Evolutionary conservation across 1,140 invertebrate species (phyloP).

Genomic region (Macrobrachium nipponense): DNA sequence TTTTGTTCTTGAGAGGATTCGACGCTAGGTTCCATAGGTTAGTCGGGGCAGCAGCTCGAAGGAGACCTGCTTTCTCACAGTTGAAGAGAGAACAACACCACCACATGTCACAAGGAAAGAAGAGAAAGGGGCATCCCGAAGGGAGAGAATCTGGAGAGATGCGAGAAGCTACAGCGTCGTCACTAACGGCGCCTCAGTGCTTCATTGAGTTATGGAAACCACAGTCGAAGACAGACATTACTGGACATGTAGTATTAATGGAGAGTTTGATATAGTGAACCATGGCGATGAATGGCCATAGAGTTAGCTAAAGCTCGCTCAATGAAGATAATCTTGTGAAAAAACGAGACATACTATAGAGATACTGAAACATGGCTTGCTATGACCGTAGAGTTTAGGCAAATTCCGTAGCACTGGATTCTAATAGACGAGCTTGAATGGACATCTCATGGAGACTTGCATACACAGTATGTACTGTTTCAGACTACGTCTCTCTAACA

Average conservation of each 20-base stretch:
- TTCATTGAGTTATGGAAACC: no score
- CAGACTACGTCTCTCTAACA: neutral
- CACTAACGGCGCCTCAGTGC: no score
- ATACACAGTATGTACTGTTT: no score
- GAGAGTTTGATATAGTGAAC: no score
- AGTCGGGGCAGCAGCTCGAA: conserved; percentile 26
- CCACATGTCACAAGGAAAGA: conserved; percentile 44
- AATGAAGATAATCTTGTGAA: no score
- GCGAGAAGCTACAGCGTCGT: neutral
- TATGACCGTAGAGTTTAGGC: conserved; percentile 7
- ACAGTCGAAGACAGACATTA: no score
- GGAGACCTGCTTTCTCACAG: conserved; percentile 50
- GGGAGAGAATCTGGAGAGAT: neutral
- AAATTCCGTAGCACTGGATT: neutral
- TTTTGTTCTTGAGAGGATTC: conserved; percentile 43
- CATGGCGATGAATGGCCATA: no score
- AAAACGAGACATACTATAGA: no score
- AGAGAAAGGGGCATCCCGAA: conserved; percentile 26
- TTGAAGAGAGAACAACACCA: conserved; percentile 56
- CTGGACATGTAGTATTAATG: no score
- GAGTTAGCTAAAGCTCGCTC: no score
- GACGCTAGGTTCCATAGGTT: conserved; percentile 46
- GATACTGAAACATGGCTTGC: conserved; percentile 24
- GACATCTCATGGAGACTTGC: no score
- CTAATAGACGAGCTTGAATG: no score